Evolutionary conservation across 2,888 invertebrate species (phyloP).

Genomic region (Argyresthia albistria): DNA sequence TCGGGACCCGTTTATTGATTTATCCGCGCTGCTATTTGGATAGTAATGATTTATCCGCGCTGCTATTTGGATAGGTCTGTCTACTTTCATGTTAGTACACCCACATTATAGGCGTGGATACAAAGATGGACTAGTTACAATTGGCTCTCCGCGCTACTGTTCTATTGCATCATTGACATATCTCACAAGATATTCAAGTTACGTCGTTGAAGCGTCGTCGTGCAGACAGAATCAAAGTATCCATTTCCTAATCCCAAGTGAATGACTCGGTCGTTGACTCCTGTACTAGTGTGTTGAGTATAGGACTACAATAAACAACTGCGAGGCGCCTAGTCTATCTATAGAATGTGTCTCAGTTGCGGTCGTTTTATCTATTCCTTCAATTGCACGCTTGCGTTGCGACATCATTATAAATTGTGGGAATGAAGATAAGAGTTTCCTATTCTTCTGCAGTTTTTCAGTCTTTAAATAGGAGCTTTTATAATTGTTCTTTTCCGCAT

Average conservation of each 20-base stretch:
- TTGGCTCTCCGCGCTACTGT: background rate
- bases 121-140: background rate
- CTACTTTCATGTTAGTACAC: background rate
- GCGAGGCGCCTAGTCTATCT: conserved; percentile 21
- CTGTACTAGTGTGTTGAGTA: conserved; percentile 19
- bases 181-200: background rate
- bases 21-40: too few species aligned
- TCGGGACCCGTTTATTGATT: too few species aligned
- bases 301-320: conserved; percentile 37
- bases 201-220: conserved; percentile 18
- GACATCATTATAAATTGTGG: background rate
- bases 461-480: too few species aligned
- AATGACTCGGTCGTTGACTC: conserved; percentile 50
- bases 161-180: background rate
- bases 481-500: too few species aligned
- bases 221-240: conserved; percentile 32
- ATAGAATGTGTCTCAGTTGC: conserved; percentile 5
- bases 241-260: conserved; percentile 42
- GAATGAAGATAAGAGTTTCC: background rate
- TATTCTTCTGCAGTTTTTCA: background rate
- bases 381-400: conserved; percentile 5
- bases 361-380: conserved; percentile 1
- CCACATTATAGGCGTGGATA: too few species aligned
- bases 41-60: too few species aligned
- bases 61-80: too few species aligned